These are phyloP conservation scores for Andrena bucephala DNA, from an alignment of 2,888 invertebrate genomes.

Conservation along the genomic window DNA sequence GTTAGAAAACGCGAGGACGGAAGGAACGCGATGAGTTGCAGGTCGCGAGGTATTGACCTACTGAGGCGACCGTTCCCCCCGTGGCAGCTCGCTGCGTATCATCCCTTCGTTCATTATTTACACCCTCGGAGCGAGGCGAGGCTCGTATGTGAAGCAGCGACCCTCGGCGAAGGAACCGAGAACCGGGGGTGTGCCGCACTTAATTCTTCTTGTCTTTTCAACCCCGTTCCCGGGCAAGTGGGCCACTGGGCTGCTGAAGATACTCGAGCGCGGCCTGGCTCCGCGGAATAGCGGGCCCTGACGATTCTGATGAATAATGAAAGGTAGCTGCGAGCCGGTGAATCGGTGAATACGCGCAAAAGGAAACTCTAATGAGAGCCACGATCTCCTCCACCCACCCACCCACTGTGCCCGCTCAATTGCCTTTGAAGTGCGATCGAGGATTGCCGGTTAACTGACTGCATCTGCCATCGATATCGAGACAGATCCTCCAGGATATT, in stretches of 20 bases:
- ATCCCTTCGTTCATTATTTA: conserved; percentile 82
- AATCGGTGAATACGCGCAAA: conserved; percentile 20
- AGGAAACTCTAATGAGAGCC: conserved; percentile 43
- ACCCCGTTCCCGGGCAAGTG: conserved; percentile 76
- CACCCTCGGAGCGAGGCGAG: conserved; percentile 74
- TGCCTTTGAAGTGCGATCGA: background rate
- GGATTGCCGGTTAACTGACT: background rate
- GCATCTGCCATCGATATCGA: no score
- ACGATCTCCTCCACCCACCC: background rate
- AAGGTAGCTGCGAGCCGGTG: conserved; percentile 29
- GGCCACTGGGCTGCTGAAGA: conserved; percentile 79
- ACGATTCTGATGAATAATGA: conserved; percentile 68
- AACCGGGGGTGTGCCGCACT: conserved; percentile 64
- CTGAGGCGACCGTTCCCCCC: conserved; percentile 73
- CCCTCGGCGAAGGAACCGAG: conserved; percentile 66
- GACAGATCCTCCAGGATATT: no score
- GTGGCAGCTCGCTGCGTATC: conserved; percentile 67
- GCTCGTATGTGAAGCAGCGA: conserved; percentile 71
- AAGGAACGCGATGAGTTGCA: conserved; percentile 47
- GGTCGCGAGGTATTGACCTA: conserved; percentile 80
- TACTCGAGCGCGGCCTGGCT: conserved; percentile 52
- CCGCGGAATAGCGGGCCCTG: conserved; percentile 28
- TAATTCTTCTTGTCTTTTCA: conserved; percentile 76
- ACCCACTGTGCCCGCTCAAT: background rate
- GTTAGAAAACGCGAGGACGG: conserved; percentile 36